Conservation (phyloP, 1,140 invertebrate species). For the Dreissena rostriformis region DNA sequence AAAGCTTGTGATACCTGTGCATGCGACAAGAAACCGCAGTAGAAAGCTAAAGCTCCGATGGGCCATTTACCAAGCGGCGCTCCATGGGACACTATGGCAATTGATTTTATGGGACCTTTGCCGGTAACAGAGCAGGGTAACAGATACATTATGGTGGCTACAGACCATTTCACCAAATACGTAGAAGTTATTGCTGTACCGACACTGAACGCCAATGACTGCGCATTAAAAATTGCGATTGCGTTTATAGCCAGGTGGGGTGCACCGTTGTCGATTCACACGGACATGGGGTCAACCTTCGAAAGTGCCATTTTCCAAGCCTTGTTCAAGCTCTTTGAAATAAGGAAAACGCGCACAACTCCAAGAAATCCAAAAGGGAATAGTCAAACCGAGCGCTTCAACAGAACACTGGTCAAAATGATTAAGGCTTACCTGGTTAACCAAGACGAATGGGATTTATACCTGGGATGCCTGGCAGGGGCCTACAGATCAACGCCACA, state of each 20-base stretch:
- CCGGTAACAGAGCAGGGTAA: not conserved
- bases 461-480: conserved; percentile 4
- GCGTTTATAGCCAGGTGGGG: too few relatives aligned
- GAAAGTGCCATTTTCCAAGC: not conserved
- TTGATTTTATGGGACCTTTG: conserved; percentile 26
- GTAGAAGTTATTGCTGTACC: conserved; percentile 1
- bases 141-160: not conserved
- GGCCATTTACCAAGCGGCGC: conserved; percentile 4
- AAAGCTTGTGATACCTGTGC: not conserved
- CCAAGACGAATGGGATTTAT: conserved; percentile 52
- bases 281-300: not conserved
- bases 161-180: conserved; percentile 16
- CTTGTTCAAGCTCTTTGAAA: conserved; percentile 6
- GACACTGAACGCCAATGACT: not conserved
- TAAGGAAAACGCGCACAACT: not conserved
- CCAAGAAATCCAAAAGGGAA: conserved; percentile 2
- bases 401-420: conserved; percentile 5
- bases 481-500: too few relatives aligned
- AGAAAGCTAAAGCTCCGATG: conserved; percentile 3
- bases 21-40: not conserved
- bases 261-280: too few relatives aligned
- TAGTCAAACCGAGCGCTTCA: not conserved
- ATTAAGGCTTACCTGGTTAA: not conserved
- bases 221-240: not conserved
- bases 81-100: not conserved